Evolutionary conservation across 2,113 vertebrate genomes (phyloP).

Genomic region (Atherinomorus stipes): DNA sequence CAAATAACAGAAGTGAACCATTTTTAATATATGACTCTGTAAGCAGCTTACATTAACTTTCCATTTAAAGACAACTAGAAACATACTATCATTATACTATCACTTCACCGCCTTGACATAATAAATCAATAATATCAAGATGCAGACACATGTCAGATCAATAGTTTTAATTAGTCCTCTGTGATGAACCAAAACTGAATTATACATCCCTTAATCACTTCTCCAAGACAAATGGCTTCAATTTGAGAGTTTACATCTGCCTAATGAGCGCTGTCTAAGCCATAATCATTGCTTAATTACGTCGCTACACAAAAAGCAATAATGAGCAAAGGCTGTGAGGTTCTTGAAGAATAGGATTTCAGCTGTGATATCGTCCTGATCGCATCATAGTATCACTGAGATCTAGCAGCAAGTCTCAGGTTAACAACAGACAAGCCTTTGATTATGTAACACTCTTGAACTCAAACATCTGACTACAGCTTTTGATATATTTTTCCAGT

Average conservation of each 20-base stretch:
- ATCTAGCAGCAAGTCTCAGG: background rate
- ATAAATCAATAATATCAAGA: conserved; percentile 16
- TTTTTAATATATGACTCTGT: background rate
- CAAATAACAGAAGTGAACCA: background rate
- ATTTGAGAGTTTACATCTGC: conserved; percentile 32
- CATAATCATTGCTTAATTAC: conserved; percentile 35
- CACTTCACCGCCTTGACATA: conserved; percentile 2
- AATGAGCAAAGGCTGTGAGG: background rate
- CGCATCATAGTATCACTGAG: background rate
- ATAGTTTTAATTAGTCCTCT: conserved; percentile 21
- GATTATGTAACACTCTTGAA: conserved; percentile 18
- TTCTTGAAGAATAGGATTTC: background rate
- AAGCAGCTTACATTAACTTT: background rate
- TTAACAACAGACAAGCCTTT: background rate
- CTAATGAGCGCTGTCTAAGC: conserved; percentile 9
- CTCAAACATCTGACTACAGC: too few species aligned
- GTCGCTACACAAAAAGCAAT: conserved; percentile 29
- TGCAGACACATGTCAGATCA: conserved; percentile 11
- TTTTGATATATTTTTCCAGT: background rate
- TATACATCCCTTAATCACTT: conserved; percentile 41
- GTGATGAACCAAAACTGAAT: conserved; percentile 25
- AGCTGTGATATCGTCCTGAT: background rate
- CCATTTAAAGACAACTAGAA: background rate
- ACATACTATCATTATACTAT: background rate
- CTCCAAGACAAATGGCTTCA: conserved; percentile 9